Percentiles rank a stretch among this genome's conserved stretches.
Evolutionary conservation across 1,140 invertebrate species (phyloP).

Genomic region (Vanessa atalanta): DNA sequence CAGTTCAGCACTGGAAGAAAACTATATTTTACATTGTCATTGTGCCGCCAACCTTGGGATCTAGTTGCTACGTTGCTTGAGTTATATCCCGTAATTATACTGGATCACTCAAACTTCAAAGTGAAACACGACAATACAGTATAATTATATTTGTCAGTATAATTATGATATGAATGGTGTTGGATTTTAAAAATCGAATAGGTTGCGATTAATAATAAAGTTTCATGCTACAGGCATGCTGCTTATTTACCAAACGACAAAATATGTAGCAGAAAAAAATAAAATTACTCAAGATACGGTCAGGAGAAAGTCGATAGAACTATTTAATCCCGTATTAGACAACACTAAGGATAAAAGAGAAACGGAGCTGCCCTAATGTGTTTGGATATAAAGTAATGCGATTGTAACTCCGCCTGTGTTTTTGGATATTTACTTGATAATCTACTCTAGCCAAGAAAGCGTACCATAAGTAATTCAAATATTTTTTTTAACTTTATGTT

Average conservation of each 20-base stretch:
- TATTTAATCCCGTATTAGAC: constrained; percentile 22
- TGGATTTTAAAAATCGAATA: neutral
- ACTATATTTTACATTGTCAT: no score
- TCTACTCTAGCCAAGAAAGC: neutral
- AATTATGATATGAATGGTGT: no score
- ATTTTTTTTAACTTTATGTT: no score
- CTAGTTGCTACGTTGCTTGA: no score
- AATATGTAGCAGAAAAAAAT: constrained; percentile 1
- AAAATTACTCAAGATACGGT: constrained; percentile 4
- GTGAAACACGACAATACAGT: no score
- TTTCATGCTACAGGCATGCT: neutral
- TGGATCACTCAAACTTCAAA: no score
- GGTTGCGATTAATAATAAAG: neutral
- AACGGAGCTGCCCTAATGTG: constrained; percentile 14
- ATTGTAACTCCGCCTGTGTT: constrained; percentile 6
- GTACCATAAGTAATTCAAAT: neutral
- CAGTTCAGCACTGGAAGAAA: no score
- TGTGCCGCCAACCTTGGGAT: no score
- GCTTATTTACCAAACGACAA: neutral
- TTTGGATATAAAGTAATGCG: constrained; percentile 22
- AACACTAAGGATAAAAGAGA: constrained; percentile 19
- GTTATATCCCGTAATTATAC: no score
- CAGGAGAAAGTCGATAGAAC: constrained; percentile 21
- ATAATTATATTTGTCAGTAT: no score
- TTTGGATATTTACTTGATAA: neutral